phyloP scores from a whole-genome alignment of 1,140 invertebrate species.

The Ceratitis capitata region DNA sequence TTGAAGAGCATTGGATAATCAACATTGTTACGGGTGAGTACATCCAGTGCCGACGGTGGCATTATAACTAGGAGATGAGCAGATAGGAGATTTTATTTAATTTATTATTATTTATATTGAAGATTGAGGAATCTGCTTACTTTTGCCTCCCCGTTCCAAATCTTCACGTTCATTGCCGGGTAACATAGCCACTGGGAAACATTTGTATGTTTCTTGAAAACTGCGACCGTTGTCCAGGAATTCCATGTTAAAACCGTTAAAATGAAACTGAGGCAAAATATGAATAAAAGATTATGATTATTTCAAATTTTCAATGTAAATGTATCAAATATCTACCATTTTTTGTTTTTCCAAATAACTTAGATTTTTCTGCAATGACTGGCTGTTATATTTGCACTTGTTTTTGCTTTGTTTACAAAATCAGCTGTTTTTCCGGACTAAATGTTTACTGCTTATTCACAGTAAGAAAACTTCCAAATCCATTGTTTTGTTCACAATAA shows the following conservation, averaged over 20 bases:
- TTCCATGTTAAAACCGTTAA: constrained; percentile 75
- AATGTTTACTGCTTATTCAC: neutral
- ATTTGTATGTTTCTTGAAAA: constrained; percentile 86
- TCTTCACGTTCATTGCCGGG: constrained; percentile 92
- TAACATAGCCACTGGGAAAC: constrained; percentile 96
- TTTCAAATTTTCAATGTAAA: neutral
- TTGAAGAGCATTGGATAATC: constrained; percentile 99
- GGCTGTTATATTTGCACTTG: constrained; percentile 16
- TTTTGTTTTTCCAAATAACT: neutral
- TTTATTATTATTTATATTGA: neutral
- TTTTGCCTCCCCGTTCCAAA: constrained; percentile 98
- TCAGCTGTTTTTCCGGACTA: neutral
- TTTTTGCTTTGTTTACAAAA: constrained; percentile 11
- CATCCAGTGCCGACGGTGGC: constrained; percentile 95
- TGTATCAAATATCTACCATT: constrained; percentile 12
- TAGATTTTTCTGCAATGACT: constrained; percentile 4
- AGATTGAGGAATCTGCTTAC: constrained; percentile 72
- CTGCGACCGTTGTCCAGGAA: constrained; percentile 82
- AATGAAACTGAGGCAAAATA: constrained; percentile 53
- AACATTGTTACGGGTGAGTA: constrained; percentile 93
- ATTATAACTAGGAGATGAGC: constrained; percentile 82
- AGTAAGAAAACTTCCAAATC: too few species aligned
- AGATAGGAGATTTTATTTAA: constrained; percentile 53
- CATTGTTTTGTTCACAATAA: too few species aligned
- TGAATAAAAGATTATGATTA: too few species aligned